phyloP scores from a whole-genome alignment of 2,113 vertebrate species.

The Platycercus adscitus region DNA sequence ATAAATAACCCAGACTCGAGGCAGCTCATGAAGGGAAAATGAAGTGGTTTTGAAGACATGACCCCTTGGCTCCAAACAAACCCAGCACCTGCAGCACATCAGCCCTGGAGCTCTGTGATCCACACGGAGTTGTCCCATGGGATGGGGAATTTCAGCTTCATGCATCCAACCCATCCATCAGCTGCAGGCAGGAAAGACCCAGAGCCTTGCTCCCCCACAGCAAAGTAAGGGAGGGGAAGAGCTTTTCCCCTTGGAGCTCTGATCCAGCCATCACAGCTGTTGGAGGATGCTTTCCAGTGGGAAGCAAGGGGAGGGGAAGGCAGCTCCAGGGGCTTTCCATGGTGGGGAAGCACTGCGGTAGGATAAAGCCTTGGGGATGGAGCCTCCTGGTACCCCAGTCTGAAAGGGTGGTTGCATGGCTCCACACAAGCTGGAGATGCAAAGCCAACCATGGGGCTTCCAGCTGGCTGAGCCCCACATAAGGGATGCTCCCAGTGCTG shows the following conservation, averaged over 20 bases:
- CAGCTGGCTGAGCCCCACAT: not conserved
- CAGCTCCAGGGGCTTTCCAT: not conserved
- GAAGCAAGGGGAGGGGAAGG: not conserved
- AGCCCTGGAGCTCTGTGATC: not conserved
- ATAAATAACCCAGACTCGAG: conserved; percentile 38
- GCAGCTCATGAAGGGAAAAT: not conserved
- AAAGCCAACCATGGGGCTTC: not conserved
- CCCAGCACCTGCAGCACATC: not conserved
- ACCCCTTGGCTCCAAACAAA: not conserved
- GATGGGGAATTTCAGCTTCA: not conserved
- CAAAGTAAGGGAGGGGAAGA: not conserved
- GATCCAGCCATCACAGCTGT: not conserved
- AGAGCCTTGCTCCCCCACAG: not conserved
- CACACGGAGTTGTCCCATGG: rapidly evolving
- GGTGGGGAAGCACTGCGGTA: rapidly evolving
- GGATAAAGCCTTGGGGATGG: not conserved
- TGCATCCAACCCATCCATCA: not conserved
- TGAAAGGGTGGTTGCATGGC: not conserved
- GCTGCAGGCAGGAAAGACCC: not conserved
- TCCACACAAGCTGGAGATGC: not conserved
- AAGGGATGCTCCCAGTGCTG: not conserved
- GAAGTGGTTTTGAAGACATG: not conserved
- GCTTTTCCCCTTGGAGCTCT: not conserved
- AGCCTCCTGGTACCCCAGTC: not conserved
- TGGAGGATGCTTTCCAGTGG: not conserved